Conservation (phyloP, 1,140 invertebrate species). For the Apis dorsata region DNA sequence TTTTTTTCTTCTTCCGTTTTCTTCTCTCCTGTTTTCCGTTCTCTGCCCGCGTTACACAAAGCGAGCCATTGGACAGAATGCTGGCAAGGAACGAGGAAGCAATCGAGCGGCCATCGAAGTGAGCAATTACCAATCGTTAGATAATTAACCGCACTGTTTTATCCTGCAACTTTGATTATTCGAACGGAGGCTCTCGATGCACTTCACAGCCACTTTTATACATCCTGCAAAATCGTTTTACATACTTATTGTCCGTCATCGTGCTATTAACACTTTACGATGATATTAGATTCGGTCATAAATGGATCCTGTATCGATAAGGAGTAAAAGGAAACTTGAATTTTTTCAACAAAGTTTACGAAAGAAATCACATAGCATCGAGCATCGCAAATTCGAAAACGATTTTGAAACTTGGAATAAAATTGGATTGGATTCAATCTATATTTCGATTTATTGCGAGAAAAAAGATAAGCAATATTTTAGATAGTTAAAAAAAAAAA, state of each 20-base stretch:
- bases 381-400: too few relatives aligned
- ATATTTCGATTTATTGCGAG: too few relatives aligned
- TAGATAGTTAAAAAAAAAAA: too few relatives aligned
- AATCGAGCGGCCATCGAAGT: constrained; percentile 6
- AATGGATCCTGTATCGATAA: too few relatives aligned
- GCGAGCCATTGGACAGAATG: constrained; percentile 1
- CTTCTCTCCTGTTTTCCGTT: neutral
- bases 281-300: neutral
- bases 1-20: neutral
- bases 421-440: too few relatives aligned
- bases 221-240: neutral
- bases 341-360: too few relatives aligned
- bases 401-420: too few relatives aligned
- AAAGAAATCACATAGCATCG: too few relatives aligned
- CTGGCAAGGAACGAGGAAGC: constrained; percentile 30
- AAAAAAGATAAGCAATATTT: too few relatives aligned
- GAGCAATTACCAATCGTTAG: constrained; percentile 39
- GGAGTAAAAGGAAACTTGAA: too few relatives aligned
- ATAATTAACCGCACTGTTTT: constrained; percentile 34
- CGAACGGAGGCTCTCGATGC: neutral
- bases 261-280: constrained; percentile 2
- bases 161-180: constrained; percentile 8
- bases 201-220: neutral
- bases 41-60: neutral
- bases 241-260: constrained; percentile 4